Base-by-base conservation (phyloP, 2,797 vertebrate genomes). In the Hyperoplus lanceolatus region DNA sequence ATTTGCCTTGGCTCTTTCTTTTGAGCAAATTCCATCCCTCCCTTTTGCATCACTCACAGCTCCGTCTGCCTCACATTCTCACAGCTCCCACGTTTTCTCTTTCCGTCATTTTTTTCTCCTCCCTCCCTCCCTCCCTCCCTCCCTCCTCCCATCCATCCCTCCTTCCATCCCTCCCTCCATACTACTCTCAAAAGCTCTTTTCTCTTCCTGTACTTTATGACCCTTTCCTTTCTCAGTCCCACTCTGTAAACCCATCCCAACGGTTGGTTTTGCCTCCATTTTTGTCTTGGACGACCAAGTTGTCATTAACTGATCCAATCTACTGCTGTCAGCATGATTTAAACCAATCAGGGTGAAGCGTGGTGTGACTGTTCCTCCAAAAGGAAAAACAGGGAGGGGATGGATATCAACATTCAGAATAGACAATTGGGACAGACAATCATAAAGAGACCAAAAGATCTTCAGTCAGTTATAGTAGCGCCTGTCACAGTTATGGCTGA, bases 21-120 rank as follows among this genome's bases (percentile, higher is more conserved):
- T 87, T 84, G 80, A 90, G 74, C 77, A 82, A 92, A 94, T 94
- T 93, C 92, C 93, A 87, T 93, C 91, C 90, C 87, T 73, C 88
- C 89, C 89, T 78, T 89, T 85, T 90, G 90, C 87, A 91, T 93
- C 91, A 88, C 83, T 86, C 78, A 16, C 71, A 85, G 72, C 81
- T 87, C 85, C 68, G 67, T 84, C 86, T 88, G 81, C 84, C 84
- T 90, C 90, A 87, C 85, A 77, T 92, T 93, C 92, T 92, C 90
- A 88, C 85, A 87, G 82, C 89, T 88, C 89, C 85, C 87, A 87
- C 85, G 54, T 90, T 84, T 88, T 81, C 86, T 82, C 84, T 83
- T 77, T 84, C 74, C 54, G 14, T 76, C 83, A 50, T 39, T 73
- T 73, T 77, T 79, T 36, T 14, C 18, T 29, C 51, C 16, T 72